phyloP scores from a whole-genome alignment of 2,113 vertebrate genomes.

The Myiagra hebetior region DNA sequence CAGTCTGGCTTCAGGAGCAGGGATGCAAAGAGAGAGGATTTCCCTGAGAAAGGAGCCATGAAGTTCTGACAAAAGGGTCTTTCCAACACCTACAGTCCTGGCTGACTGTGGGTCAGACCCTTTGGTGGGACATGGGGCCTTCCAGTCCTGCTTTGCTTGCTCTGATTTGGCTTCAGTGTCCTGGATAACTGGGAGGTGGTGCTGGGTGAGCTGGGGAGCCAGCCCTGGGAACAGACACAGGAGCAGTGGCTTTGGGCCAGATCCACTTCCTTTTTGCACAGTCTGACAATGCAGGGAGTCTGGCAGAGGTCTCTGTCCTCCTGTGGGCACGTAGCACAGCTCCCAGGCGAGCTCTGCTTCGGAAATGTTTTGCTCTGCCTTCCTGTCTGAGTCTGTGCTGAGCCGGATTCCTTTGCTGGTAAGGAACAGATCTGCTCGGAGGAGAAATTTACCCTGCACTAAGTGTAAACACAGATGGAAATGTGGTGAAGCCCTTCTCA shows the following conservation, averaged over 20 bases:
- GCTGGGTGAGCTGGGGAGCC: background rate
- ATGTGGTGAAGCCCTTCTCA: background rate
- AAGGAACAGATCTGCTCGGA: conserved; percentile 8
- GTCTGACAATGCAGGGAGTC: background rate
- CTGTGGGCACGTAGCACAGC: background rate
- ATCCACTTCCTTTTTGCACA: background rate
- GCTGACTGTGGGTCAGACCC: background rate
- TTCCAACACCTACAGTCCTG: background rate
- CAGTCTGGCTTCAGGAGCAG: background rate
- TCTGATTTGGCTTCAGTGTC: background rate
- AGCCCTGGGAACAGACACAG: background rate
- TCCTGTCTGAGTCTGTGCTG: background rate
- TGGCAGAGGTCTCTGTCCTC: background rate
- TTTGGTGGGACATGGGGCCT: rapidly evolving
- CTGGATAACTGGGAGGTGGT: background rate
- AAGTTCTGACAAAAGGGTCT: background rate
- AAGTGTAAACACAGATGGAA: conserved; percentile 49
- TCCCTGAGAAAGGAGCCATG: background rate
- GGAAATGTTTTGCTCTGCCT: conserved; percentile 2
- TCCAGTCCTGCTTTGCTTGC: background rate
- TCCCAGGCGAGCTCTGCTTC: background rate
- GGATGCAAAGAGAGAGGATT: background rate
- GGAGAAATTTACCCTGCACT: background rate
- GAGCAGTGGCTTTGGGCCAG: background rate
- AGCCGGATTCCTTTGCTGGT: background rate